A percentile compares a stretch with the other conserved stretches of the same genome.
phyloP scores from a whole-genome alignment of 2,797 vertebrate species.

The Thripadectes ignobilis region DNA sequence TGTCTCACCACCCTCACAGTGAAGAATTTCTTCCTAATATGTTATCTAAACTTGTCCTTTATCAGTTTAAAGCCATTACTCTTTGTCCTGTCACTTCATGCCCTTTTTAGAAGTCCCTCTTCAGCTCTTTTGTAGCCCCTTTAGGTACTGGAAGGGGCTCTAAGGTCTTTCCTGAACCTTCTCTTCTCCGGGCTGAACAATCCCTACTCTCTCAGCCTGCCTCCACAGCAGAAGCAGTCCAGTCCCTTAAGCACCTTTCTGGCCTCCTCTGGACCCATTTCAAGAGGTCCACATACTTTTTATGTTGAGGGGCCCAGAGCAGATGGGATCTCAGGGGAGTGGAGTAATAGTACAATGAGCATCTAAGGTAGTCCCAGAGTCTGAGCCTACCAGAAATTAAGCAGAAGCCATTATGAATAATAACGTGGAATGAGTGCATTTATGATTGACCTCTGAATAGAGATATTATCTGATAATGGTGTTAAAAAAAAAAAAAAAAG shows the following conservation, averaged over 20 bases:
- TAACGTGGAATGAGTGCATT: neutral
- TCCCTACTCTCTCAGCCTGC: neutral
- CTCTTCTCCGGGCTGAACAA: neutral
- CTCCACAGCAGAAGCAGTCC: neutral
- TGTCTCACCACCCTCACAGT: neutral
- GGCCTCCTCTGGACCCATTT: neutral
- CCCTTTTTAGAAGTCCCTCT: neutral
- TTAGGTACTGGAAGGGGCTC: neutral
- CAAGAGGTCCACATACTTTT: neutral
- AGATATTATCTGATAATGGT: neutral
- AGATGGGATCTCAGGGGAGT: neutral
- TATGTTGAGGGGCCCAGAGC: neutral
- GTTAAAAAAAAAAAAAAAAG: neutral
- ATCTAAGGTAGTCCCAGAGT: neutral
- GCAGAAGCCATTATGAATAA: neutral
- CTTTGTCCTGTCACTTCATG: neutral
- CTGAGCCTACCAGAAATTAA: neutral
- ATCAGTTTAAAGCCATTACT: neutral
- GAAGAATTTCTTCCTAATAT: neutral
- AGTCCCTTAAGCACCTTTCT: neutral
- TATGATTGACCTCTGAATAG: constrained; percentile 14
- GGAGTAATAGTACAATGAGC: neutral
- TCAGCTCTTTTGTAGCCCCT: neutral
- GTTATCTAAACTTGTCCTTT: neutral
- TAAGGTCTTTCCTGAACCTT: neutral